These are phyloP conservation scores for Ctenochaetus hawaiiensis DNA, from an alignment of 2,797 vertebrate species.

Conservation along the genomic window DNA sequence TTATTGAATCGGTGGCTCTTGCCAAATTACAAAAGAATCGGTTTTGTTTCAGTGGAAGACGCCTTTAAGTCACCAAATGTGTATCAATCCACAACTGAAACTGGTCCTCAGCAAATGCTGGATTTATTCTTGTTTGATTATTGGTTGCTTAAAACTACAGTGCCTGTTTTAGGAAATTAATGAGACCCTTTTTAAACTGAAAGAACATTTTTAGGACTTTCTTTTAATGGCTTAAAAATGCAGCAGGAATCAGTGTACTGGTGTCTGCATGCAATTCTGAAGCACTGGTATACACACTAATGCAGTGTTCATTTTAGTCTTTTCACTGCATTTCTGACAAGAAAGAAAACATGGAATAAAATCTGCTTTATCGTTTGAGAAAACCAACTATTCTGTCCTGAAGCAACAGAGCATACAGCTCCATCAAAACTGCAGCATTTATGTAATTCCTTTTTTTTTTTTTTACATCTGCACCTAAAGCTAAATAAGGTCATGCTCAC, in stretches of 20 bases:
- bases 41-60: neutral
- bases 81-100: slow-evolving; percentile 1
- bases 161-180: too few species aligned
- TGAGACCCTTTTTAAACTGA: too few species aligned
- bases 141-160: neutral
- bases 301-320: neutral
- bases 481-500: neutral
- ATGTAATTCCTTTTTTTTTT: neutral
- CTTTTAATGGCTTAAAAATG: too few species aligned
- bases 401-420: neutral
- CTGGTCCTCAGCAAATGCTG: neutral
- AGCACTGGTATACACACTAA: too few species aligned
- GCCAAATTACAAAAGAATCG: too few species aligned
- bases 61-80: neutral
- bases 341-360: neutral
- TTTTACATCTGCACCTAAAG: neutral
- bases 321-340: neutral
- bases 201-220: too few species aligned
- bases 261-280: too few species aligned
- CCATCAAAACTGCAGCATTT: neutral
- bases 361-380: neutral
- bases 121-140: neutral
- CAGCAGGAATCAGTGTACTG: neutral
- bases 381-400: neutral
- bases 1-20: too few species aligned